phyloP scores from a whole-genome alignment of 2,113 vertebrate species.

The Antigone vipio region DNA sequence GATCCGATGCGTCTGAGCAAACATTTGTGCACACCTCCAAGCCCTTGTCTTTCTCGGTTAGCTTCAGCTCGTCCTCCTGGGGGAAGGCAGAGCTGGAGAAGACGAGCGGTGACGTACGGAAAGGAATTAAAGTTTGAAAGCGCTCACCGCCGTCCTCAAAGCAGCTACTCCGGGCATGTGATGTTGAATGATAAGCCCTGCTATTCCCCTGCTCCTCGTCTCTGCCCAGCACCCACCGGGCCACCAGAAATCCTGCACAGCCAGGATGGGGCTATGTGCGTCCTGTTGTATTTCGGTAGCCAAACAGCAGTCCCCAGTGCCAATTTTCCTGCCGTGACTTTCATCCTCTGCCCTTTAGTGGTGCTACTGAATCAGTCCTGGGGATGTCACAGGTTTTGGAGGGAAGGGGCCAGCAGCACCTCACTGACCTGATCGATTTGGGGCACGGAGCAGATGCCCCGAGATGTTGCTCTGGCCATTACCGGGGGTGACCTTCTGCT shows the following conservation, averaged over 20 bases:
- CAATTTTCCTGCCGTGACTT: background rate
- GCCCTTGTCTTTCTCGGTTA: constrained; percentile 46
- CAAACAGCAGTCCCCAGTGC: accelerated
- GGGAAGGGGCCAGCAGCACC: background rate
- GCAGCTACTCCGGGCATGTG: background rate
- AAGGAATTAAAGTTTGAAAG: constrained; percentile 61
- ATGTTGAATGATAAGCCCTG: background rate
- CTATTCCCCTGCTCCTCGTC: background rate
- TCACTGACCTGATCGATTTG: background rate
- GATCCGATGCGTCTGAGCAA: background rate
- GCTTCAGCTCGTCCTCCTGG: constrained; percentile 39
- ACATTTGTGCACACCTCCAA: background rate
- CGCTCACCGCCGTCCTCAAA: background rate
- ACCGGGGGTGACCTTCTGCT: background rate
- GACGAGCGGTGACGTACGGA: background rate
- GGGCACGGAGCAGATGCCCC: accelerated
- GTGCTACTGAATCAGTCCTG: background rate
- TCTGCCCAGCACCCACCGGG: background rate
- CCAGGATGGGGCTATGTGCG: background rate
- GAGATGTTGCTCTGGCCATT: background rate
- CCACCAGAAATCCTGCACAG: background rate
- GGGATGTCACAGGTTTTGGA: background rate
- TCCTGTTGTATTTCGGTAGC: accelerated
- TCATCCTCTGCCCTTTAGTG: background rate
- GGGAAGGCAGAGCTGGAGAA: constrained; percentile 5